Base-by-base conservation (phyloP, 2,113 vertebrate genomes). In the Lophius piscatorius region DNA sequence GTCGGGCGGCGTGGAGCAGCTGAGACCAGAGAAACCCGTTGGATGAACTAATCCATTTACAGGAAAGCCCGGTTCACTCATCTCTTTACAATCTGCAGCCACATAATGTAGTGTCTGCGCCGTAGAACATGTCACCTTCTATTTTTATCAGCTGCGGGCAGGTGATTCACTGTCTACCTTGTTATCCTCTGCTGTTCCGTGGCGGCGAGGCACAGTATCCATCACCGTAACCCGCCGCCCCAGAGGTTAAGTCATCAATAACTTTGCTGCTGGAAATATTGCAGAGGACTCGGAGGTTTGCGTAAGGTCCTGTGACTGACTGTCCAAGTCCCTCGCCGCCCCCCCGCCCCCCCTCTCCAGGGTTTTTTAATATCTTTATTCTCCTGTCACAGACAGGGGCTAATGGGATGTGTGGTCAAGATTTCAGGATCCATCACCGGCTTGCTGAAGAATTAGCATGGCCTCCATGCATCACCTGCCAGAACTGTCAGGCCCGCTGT, bases 331-430 rank as follows among this genome's bases (percentile, higher is more conserved):
- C 90, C 90, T 74, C 79, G 89, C 58, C 26, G 3, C 38, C 64
- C 55, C 87, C 84, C 86, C 83, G 83, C 90, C 42, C 74, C 72
- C 70, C 85, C 85, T 89, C 81, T 88, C 87, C 67, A 16, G 74
- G 70, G 74, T 91, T 91, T 83, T 93, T 86, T 88, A 85, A 92
- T 92, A 92, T 94, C 90, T 92, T 93, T 94, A 93, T 94, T 90
- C 93, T 90, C 78, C 92, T 96, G 95, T 94, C 94, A 95, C 74
- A 92, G 94, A 92, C 93, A 95, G 94, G 91, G 96, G 95, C 94
- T 98, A 99, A 98, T 96, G 93, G 95, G 95, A 97, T 91, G 91
- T 94, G 93, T 94, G 96, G 95, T 96, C 94, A 96, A 95, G 94
- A 95, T 95, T 97, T 96, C 91, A 93, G 96, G 94, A 95, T 94